Evolutionary conservation across 2,797 vertebrate species (phyloP).

Genomic region (Yasuhikotakia modesta): DNA sequence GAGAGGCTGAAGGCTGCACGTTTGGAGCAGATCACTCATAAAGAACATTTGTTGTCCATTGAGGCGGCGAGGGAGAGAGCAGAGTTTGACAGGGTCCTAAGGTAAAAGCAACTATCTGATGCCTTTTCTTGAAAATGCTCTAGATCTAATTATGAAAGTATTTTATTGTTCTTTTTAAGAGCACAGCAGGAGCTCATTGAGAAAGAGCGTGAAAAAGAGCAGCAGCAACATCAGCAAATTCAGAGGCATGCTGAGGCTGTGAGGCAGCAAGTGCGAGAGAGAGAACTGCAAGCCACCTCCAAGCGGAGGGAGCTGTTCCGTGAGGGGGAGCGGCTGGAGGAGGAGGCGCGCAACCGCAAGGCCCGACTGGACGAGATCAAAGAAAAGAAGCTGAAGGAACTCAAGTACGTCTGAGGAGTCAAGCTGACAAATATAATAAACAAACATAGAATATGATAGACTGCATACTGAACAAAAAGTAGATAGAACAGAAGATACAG

Average conservation of each 20-base stretch:
- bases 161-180: conserved; percentile 63
- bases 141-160: background rate
- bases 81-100: conserved; percentile 83
- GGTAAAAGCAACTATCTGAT: conserved; percentile 67
- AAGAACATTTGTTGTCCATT: conserved; percentile 78
- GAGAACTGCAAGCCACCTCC: conserved; percentile 68
- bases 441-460: no score
- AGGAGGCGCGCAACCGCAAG: conserved; percentile 75
- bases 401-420: conserved; percentile 76
- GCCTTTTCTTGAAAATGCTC: no score
- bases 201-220: conserved; percentile 75
- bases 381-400: conserved; percentile 83
- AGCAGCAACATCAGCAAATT: conserved; percentile 56
- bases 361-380: conserved; percentile 78
- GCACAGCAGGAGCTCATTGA: conserved; percentile 75
- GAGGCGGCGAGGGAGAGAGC: conserved; percentile 81
- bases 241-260: conserved; percentile 70
- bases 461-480: no score
- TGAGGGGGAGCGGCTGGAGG: conserved; percentile 74
- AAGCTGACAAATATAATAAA: no score
- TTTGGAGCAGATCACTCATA: conserved; percentile 79
- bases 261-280: conserved; percentile 82
- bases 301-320: conserved; percentile 72
- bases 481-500: no score
- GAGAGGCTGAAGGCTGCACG: conserved; percentile 72